Percentiles rank a stretch among this genome's conserved stretches.
Conservation (phyloP, 1,140 invertebrate genomes). For the Drosophila guanche region DNA sequence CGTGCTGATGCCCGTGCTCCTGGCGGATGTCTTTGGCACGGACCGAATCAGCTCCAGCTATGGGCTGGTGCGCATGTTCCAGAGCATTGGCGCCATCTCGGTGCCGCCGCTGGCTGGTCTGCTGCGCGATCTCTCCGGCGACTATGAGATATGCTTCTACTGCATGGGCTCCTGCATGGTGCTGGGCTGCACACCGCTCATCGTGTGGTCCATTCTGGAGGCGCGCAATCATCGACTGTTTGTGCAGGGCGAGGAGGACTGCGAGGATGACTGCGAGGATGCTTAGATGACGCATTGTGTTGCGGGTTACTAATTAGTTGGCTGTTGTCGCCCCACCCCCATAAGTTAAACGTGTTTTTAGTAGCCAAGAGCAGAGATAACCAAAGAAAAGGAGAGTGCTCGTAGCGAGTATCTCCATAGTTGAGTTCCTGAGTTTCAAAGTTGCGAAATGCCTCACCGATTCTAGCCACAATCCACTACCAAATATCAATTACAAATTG, state of each 20-base stretch:
- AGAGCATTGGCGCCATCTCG: conserved; percentile 89
- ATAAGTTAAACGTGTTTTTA: conserved; percentile 43
- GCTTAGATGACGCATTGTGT: conserved; percentile 42
- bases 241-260: conserved; percentile 58
- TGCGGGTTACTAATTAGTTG: conserved; percentile 46
- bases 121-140: conserved; percentile 88
- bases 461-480: conserved; percentile 51
- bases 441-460: conserved; percentile 75
- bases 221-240: conserved; percentile 70
- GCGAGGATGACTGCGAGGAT: conserved; percentile 62
- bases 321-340: conserved; percentile 6
- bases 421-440: conserved; percentile 51
- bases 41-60: conserved; percentile 90
- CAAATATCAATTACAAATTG: conserved; percentile 17
- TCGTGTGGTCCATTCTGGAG: conserved; percentile 82
- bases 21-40: conserved; percentile 89
- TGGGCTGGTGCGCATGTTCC: conserved; percentile 89
- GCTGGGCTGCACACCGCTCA: conserved; percentile 87
- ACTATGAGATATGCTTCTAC: conserved; percentile 88
- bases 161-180: conserved; percentile 91
- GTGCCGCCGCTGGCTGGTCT: conserved; percentile 89
- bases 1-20: conserved; percentile 88
- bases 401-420: background rate
- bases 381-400: background rate
- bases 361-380: conserved; percentile 33